A percentile compares a stretch with the other conserved stretches of the same genome.
phyloP scores from a whole-genome alignment of 2,888 invertebrate genomes.

The Trachelus tabidus region DNA sequence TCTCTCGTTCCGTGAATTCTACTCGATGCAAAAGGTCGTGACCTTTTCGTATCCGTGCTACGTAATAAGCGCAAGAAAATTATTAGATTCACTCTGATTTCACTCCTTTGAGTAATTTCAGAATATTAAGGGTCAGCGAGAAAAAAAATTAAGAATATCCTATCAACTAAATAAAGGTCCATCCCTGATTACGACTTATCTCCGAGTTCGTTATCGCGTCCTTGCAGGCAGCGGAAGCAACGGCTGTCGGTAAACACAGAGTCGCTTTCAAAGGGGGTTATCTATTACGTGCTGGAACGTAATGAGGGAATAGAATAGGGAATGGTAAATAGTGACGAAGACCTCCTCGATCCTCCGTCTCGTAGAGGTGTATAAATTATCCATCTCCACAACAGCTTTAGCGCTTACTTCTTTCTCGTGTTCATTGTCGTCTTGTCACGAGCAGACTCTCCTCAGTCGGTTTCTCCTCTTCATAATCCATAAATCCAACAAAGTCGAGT shows the following conservation, averaged over 20 bases:
- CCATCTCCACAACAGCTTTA: slow-evolving; percentile 55
- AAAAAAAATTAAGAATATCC: neutral
- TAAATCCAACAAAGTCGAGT: slow-evolving; percentile 60
- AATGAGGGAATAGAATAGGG: neutral
- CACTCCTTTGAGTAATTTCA: neutral
- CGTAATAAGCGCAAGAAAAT: neutral
- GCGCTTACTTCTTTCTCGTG: slow-evolving; percentile 55
- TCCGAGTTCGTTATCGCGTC: neutral
- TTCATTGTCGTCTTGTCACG: slow-evolving; percentile 59
- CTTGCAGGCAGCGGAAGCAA: neutral
- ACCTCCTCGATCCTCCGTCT: neutral
- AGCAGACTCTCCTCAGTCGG: slow-evolving; percentile 46
- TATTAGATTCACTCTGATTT: neutral
- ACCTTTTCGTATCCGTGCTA: neutral
- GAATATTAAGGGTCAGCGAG: no score
- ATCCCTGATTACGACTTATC: neutral
- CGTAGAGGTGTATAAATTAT: slow-evolving; percentile 54
- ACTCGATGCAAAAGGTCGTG: neutral
- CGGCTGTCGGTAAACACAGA: neutral
- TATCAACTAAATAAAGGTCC: neutral
- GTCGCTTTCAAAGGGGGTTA: slow-evolving; percentile 32
- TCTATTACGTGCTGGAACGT: slow-evolving; percentile 43
- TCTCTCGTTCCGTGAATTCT: neutral
- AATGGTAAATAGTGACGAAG: slow-evolving; percentile 13
- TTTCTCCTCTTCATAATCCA: slow-evolving; percentile 56